Conservation (phyloP, 2,797 vertebrate species). For the Sphaeramia orbicularis region DNA sequence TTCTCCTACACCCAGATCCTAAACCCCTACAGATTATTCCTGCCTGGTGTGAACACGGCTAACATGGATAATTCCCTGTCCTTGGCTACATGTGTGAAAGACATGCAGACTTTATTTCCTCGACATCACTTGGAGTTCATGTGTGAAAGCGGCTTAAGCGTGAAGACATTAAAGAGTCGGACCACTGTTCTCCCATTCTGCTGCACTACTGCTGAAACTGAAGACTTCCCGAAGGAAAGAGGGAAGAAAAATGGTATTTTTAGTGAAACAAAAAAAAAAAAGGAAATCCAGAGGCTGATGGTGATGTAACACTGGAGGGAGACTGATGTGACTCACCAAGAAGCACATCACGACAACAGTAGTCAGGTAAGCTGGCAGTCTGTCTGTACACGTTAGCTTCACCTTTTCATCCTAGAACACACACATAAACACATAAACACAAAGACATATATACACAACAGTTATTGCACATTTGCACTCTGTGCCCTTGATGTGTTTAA, state of each 20-base stretch:
- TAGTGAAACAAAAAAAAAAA: too few species aligned
- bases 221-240: background rate
- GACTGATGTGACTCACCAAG: constrained; percentile 86
- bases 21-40: too few species aligned
- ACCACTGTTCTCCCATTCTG: background rate
- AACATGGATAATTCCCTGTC: too few species aligned
- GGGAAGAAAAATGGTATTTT: background rate
- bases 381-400: constrained; percentile 95
- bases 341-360: constrained; percentile 89
- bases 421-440: constrained; percentile 8
- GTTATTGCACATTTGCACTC: too few species aligned
- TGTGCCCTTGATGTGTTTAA: background rate
- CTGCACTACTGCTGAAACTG: background rate
- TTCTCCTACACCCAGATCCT: too few species aligned
- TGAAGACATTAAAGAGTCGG: background rate
- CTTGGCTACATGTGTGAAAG: too few species aligned
- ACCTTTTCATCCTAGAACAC: constrained; percentile 89
- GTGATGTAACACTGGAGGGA: background rate
- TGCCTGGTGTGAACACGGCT: too few species aligned
- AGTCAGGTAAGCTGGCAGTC: constrained; percentile 92
- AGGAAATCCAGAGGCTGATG: background rate
- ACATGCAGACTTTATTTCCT: too few species aligned
- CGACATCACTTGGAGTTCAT: too few species aligned
- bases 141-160: too few species aligned
- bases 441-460: constrained; percentile 3